Evolutionary conservation across 2,797 vertebrate genomes (phyloP), one percentile per base, ranked within the genome.

Genomic region (Meriones psammophilus): DNA sequence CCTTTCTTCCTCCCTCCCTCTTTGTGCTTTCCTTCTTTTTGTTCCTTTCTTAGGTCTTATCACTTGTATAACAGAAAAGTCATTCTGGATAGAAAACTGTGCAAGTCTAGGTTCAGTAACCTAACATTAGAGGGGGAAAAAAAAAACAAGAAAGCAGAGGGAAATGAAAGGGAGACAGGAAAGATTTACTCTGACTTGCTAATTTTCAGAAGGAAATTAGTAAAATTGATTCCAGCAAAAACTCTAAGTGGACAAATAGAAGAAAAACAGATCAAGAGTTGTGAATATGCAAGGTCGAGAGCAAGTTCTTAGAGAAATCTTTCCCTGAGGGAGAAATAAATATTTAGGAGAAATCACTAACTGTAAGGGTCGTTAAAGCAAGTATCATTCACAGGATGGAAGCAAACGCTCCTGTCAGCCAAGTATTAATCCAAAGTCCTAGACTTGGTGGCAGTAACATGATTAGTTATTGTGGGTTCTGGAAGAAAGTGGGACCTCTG

Each of bases 401-500:
- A 96, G 96, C 96, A 84, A 95, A 94, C 92, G 92, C 89, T 96
- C 97, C 96, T 69, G 94, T 76, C 95, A 93, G 94, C 79, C 95
- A 94, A 95, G 97, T 84, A 91, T 94, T 97, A 98, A 98, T 95
- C 96, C 94, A 96, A 77, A 77, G 97, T 97, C 73, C 81, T 96
- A 83, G 95, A 76, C 97, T 88, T 26, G 12, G 87, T 97, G 97
- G 97, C 97, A 98, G 97, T 80, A 97, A 96, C 97, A 98, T 98
- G 97, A 98, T 98, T 98, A 97, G 98, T 98, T 98, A 95, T 97
- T 98, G 98, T 97, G 97, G 97, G 98, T 94, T 98, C 98, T 98
- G 98, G 98, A 98, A 97, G 96, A 97, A 94, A 97, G 93, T 56
- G 1, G 86, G 94, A 94, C 89, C 69, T 97, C 97, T 98, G 98